Evolutionary conservation across 2,888 invertebrate species (phyloP).

Genomic region (Arctia plantaginis): DNA sequence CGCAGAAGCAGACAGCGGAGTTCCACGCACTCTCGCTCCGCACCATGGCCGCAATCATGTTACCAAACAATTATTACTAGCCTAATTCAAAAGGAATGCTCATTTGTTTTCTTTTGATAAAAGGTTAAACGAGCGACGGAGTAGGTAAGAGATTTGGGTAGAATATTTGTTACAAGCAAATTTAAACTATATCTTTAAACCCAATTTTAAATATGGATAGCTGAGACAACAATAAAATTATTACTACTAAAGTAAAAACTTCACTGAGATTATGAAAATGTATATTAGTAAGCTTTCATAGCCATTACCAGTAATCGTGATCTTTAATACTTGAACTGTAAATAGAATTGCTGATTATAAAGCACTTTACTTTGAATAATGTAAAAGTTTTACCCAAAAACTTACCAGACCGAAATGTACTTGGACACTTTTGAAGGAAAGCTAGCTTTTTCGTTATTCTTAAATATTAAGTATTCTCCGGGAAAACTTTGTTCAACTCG

Average conservation of each 20-base stretch:
- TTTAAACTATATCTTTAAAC: no score
- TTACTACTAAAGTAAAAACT: neutral
- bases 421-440: neutral
- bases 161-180: no score
- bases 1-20: no score
- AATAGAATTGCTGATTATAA: neutral
- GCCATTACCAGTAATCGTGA: neutral
- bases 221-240: no score
- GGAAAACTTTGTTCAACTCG: conserved; percentile 20
- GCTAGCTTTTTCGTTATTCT: neutral
- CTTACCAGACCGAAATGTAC: neutral
- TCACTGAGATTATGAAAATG: neutral
- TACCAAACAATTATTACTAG: no score
- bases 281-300: neutral
- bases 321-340: neutral
- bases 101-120: no score
- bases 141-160: no score
- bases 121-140: no score
- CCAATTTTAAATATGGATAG: no score
- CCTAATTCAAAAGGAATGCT: no score
- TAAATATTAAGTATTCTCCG: neutral
- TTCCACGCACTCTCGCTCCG: no score
- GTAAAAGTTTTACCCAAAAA: neutral
- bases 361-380: neutral
- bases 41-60: no score